Evolutionary conservation across 2,113 vertebrate species (phyloP).

Genomic region (human): DNA sequence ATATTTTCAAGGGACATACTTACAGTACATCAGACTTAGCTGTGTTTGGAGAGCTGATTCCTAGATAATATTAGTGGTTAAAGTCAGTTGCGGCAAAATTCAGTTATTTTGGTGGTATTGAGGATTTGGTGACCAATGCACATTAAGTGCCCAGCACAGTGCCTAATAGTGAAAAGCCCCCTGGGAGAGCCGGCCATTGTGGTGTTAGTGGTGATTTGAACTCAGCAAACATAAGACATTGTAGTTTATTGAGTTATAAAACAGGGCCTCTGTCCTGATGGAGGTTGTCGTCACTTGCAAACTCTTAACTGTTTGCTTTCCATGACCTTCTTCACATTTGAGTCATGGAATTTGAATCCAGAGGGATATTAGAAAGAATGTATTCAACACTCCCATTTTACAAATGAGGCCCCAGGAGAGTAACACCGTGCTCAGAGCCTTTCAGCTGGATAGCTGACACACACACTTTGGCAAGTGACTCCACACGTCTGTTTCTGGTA

Average conservation of each 20-base stretch:
- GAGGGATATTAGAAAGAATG: background rate
- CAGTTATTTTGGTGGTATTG: background rate
- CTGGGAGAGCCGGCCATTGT: background rate
- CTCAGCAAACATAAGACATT: background rate
- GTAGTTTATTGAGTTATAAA: background rate
- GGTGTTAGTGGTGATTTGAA: background rate
- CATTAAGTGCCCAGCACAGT: background rate
- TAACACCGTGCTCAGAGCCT: background rate
- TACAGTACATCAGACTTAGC: background rate
- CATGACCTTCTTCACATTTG: conserved; percentile 17
- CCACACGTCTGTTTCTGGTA: background rate
- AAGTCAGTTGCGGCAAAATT: background rate
- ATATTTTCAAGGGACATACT: background rate
- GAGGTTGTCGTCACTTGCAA: background rate
- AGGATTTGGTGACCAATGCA: background rate
- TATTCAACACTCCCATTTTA: background rate
- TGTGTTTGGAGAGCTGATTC: background rate
- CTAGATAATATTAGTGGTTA: background rate
- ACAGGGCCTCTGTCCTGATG: background rate
- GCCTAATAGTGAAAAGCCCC: background rate
- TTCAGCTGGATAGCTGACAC: background rate
- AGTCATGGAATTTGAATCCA: background rate
- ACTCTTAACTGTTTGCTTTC: background rate
- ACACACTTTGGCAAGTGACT: background rate
- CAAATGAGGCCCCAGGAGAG: background rate